Evolutionary conservation across 2,888 invertebrate genomes (phyloP), one percentile per base, ranked within the genome.

Genomic region (Sphecodes monilicornis): DNA sequence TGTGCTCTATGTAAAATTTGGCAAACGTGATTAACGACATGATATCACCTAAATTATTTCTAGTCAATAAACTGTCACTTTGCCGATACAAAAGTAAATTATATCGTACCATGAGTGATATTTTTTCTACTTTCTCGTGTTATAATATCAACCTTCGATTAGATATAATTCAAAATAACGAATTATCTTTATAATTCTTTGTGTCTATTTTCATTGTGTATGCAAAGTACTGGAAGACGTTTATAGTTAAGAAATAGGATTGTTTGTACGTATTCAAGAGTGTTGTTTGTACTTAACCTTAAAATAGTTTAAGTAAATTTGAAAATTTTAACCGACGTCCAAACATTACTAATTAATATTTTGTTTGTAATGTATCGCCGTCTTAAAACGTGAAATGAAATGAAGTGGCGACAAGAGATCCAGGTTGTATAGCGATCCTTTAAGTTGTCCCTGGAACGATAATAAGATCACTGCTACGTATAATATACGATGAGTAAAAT

Each of bases 371-470:
- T 36, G 36, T n/a, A 66, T n/a, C n/a, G 36, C 22, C 36, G 36
- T 66, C 36, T 66, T 66, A 66, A 66, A 32, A 3, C 54, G 36
- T 43, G 8, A 60, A 74, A 68, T 54, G n/a, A 69, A 72, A 78
- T 36, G 29, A 32, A 39, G 68, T 57, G 76, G 60, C 43, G 76
- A 41, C 75, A 68, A n/a, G 29, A 66, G 83, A 82, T 82, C 76
- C 84, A 83, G 54, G 74, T 77, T 41, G 32, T 46, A 60, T 77
- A 77, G 81, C 86, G 76, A 78, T 83, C 77, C 80, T 80, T 41
- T 68, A 74, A 70, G 78, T 77, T 80, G 77, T 68, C 82, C 80
- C 71, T 76, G 68, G 26, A 76, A 71, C 64, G 46, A 46, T 71
- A 79, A 72, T 64, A 76, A 74, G 78, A 64, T 80, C 78, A 76